phyloP scores from a whole-genome alignment of 2,113 vertebrate species.

The Paramormyrops kingsleyae region DNA sequence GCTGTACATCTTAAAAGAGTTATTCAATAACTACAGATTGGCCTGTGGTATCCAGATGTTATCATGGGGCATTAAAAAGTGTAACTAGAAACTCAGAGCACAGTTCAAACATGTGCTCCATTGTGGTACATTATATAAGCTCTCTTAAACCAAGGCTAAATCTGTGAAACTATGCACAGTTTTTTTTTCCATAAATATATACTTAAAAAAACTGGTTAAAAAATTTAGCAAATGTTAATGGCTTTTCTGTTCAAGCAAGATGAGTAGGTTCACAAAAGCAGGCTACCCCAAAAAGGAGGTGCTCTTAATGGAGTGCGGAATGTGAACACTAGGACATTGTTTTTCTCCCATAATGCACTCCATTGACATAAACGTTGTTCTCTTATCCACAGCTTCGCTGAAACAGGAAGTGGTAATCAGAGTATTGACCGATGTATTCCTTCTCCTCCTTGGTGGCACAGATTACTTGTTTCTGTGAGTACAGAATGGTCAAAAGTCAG shows the following conservation, averaged over 20 bases:
- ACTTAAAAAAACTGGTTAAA: constrained; percentile 6
- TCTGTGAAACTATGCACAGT: background rate
- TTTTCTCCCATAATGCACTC: constrained; percentile 22
- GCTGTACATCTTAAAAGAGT: background rate
- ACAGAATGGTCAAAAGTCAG: constrained; percentile 12
- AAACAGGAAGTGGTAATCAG: constrained; percentile 60
- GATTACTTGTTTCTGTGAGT: constrained; percentile 50
- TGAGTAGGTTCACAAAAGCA: background rate
- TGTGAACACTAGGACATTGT: constrained; percentile 4
- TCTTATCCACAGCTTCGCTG: constrained; percentile 56
- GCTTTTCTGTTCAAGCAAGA: background rate
- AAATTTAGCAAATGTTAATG: background rate
- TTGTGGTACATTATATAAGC: background rate
- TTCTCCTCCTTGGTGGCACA: constrained; percentile 45
- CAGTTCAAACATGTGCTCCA: background rate
- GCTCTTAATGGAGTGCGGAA: background rate
- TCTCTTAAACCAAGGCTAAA: background rate
- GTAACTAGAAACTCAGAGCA: background rate
- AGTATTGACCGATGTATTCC: constrained; percentile 31
- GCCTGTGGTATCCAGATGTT: background rate
- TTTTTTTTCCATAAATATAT: constrained; percentile 12
- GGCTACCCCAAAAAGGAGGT: constrained; percentile 13
- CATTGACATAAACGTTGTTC: constrained; percentile 18
- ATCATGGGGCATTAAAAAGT: background rate
- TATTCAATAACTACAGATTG: background rate